phyloP scores from a whole-genome alignment of 2,888 invertebrate species.

The Glomeris marginata region DNA sequence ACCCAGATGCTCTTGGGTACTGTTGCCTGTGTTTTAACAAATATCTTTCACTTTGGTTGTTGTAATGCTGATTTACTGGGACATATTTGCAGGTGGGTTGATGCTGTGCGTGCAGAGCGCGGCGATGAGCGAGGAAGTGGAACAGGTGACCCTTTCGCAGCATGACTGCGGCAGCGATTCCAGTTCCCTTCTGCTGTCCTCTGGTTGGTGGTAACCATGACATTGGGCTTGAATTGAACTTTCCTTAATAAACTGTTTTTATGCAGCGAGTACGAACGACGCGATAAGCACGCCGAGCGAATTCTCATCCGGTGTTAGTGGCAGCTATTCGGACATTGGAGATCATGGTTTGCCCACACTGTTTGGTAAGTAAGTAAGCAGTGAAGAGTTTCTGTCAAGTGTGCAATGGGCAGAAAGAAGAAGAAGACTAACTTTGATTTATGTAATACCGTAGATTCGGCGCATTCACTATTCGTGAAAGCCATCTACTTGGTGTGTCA shows the following conservation, averaged over 20 bases:
- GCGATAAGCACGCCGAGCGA: no score
- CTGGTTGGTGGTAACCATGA: slow-evolving; percentile 50
- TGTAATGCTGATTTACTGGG: slow-evolving; percentile 27
- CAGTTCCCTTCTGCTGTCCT: slow-evolving; percentile 45
- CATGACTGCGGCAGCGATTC: slow-evolving; percentile 17
- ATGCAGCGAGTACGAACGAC: slow-evolving; percentile 12
- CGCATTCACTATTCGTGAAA: slow-evolving; percentile 74
- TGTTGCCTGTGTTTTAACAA: slow-evolving; percentile 7
- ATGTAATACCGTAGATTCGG: no score
- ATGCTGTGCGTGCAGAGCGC: slow-evolving; percentile 64
- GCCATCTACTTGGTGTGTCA: slow-evolving; percentile 90
- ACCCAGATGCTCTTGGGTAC: slow-evolving; percentile 65
- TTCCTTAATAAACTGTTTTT: slow-evolving; percentile 22
- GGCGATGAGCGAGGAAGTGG: slow-evolving; percentile 54
- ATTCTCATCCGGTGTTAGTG: no score
- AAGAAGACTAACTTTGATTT: no score
- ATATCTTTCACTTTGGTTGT: no score
- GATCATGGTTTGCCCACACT: no score
- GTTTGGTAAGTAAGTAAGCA: no score
- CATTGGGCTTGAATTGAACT: background rate
- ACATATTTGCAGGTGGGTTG: no score
- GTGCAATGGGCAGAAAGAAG: no score
- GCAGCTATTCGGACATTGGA: no score
- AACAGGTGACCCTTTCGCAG: slow-evolving; percentile 41
- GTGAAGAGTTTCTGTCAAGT: no score